phyloP scores from a whole-genome alignment of 2,888 invertebrate genomes.

The Caenorhabditis zanzibari region DNA sequence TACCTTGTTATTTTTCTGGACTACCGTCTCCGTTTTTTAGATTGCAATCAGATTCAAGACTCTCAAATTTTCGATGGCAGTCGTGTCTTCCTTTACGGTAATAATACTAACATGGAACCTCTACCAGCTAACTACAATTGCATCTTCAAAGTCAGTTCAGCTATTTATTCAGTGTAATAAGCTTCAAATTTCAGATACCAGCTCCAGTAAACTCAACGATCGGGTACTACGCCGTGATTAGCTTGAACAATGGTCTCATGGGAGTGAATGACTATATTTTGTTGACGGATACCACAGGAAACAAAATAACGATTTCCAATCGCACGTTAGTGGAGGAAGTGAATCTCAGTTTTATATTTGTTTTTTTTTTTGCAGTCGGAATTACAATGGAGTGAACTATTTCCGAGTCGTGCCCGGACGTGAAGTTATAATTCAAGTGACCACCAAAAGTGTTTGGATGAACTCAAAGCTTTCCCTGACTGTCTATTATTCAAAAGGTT shows the following conservation, averaged over 20 bases:
- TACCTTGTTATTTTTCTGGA: too few species aligned
- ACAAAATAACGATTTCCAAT: background rate
- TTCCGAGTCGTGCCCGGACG: too few species aligned
- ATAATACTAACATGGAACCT: background rate
- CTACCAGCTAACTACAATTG: conserved; percentile 1
- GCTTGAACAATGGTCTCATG: background rate
- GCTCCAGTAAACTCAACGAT: background rate
- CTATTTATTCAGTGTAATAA: too few species aligned
- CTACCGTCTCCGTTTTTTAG: too few species aligned
- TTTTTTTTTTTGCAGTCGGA: too few species aligned
- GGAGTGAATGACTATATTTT: background rate
- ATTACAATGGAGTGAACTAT: too few species aligned
- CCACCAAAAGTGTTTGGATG: too few species aligned
- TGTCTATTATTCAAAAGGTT: too few species aligned
- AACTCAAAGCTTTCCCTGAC: too few species aligned
- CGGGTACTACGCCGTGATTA: background rate
- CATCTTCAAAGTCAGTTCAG: background rate
- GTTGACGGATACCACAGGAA: background rate
- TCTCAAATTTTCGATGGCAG: background rate
- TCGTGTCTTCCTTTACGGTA: background rate
- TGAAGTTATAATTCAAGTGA: too few species aligned
- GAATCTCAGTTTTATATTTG: too few species aligned
- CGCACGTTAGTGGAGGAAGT: too few species aligned
- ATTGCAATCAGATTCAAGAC: background rate
- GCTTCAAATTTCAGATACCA: background rate